Base-by-base conservation (phyloP, 2,113 vertebrate species). In the Plotosus lineatus region DNA sequence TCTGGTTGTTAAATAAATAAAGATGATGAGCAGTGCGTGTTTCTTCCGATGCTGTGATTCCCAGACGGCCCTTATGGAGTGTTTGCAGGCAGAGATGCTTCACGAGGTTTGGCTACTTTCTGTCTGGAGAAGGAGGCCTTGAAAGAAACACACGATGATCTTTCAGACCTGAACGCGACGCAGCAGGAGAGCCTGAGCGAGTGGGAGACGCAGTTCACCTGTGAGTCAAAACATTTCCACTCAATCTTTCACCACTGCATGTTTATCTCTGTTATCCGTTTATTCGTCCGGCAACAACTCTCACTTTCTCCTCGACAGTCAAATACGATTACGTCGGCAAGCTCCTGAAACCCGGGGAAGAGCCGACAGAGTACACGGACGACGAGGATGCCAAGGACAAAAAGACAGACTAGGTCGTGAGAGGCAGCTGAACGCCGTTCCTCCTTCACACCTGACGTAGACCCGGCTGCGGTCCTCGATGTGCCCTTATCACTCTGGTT, bases 181-280 rank as follows among this genome's bases (percentile, higher is more conserved):
- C 95, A 99, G 91, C 93, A 93, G 88, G 98, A 99, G 90, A 95
- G 96, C 77, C 91, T 99, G 80, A 91, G 86, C 58, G 97, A 99
- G 90, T 99, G 97, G 97, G 98, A 99, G 83, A 90, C 93, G 61
- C 98, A 99, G 85, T 99, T 99, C 91, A 97, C 94, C 79, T 92
- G 97, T 99, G 90, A 95, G 97, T 91, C 40, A 33, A 79, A 78
- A 48, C 46, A 46, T 44, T 36, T 12, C 44, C 3, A 10, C 40
- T 21, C 1, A 10, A 28, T 44, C 0, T 48, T 50, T 17, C 10
- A 55, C 38, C 6, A 31, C 15, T 61, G 21, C 40, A 50, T 21
- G n/a, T n/a, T 50, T 15, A 23, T 56, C 31, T 23, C 17, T 17
- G 21, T 9, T 50, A n/a, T n/a, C n/a, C n/a, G n/a, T n/a, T n/a